Evolutionary conservation across 2,113 vertebrate species (phyloP).

Genomic region (Ornithorhynchus anatinus): DNA sequence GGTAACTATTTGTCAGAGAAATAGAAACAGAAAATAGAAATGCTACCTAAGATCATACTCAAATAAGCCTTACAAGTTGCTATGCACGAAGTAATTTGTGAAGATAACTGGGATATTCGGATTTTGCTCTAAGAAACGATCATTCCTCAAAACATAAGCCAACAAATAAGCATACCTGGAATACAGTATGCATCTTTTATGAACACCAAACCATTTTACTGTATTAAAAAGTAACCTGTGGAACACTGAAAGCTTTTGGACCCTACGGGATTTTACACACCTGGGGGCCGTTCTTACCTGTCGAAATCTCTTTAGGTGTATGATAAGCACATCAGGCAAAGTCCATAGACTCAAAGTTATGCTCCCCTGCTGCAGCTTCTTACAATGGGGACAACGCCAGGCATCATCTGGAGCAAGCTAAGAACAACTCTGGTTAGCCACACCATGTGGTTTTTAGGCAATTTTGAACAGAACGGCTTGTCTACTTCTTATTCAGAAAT

Average conservation of each 20-base stretch:
- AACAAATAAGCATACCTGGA: background rate
- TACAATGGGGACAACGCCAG: conserved; percentile 97
- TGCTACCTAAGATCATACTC: too few species aligned
- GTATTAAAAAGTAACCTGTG: background rate
- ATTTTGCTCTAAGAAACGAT: background rate
- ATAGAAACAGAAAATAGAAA: too few species aligned
- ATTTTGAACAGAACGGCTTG: too few species aligned
- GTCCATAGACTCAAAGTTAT: conserved; percentile 98
- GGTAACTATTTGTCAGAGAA: too few species aligned
- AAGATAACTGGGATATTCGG: background rate
- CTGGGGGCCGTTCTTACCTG: conserved; percentile 77
- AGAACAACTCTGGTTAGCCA: conserved; percentile 46
- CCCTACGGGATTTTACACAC: background rate
- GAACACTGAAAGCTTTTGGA: background rate
- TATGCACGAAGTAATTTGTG: too few species aligned
- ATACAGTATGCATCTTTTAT: background rate
- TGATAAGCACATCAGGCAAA: conserved; percentile 93
- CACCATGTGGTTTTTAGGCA: too few species aligned
- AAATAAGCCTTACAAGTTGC: too few species aligned
- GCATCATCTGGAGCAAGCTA: conserved; percentile 96
- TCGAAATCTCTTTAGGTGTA: conserved; percentile 95
- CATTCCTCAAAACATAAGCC: background rate
- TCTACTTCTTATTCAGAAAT: too few species aligned
- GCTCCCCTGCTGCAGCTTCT: conserved; percentile 96
- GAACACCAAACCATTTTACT: background rate